A percentile compares a stretch with the other conserved stretches of the same genome.
Conservation (phyloP, 2,797 vertebrate species). For the Cheirogaleus major region DNA sequence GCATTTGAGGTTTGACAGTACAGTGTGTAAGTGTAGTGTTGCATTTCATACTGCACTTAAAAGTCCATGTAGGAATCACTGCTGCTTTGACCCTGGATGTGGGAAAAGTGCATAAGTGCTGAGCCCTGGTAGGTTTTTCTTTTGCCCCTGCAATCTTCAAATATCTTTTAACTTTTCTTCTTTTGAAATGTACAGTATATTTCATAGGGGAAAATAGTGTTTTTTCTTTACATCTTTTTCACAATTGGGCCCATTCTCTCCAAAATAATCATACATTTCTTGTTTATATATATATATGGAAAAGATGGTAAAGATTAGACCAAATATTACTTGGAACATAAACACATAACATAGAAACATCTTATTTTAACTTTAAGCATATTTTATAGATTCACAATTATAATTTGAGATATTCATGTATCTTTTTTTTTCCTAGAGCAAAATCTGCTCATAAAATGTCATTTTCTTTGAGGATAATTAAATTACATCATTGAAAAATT, state of each 20-base stretch:
- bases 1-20: conserved; percentile 80
- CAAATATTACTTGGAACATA: conserved; percentile 60
- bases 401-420: conserved; percentile 53
- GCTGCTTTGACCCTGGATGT: conserved; percentile 80
- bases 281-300: conserved; percentile 8
- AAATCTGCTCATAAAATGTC: conserved; percentile 50
- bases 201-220: conserved; percentile 64
- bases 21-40: conserved; percentile 74
- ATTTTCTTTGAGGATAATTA: conserved; percentile 62
- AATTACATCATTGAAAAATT: conserved; percentile 53
- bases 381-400: conserved; percentile 58
- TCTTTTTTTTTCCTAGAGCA: conserved; percentile 26
- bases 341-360: conserved; percentile 63
- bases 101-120: conserved; percentile 83
- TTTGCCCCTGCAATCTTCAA: conserved; percentile 79
- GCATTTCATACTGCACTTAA: conserved; percentile 76
- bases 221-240: conserved; percentile 75
- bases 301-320: conserved; percentile 52
- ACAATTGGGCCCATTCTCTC: conserved; percentile 76
- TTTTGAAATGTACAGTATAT: conserved; percentile 75
- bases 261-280: conserved; percentile 68
- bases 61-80: conserved; percentile 78
- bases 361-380: conserved; percentile 43
- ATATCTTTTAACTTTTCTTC: conserved; percentile 67
- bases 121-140: conserved; percentile 79